These are phyloP conservation scores for Nanger granti DNA, from an alignment of 2,113 vertebrate genomes.

Conservation along the genomic window DNA sequence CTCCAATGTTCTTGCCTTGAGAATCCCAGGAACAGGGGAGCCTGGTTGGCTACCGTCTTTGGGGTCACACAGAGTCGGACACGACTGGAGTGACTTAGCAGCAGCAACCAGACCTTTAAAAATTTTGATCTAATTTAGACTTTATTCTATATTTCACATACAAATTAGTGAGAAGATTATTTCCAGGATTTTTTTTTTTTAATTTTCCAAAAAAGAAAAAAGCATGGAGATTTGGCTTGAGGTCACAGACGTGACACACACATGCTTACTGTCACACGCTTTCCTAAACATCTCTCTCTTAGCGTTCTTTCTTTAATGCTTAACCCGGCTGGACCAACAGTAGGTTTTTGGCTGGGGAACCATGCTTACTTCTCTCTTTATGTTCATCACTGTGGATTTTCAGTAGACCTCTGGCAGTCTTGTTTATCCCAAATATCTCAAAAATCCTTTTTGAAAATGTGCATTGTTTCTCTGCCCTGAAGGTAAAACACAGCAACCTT, in stretches of 20 bases:
- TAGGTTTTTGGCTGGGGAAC: neutral
- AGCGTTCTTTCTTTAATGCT: neutral
- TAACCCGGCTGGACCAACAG: no score
- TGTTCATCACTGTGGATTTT: slow-evolving; percentile 1
- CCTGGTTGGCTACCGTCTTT: no score
- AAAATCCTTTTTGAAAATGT: slow-evolving; percentile 23
- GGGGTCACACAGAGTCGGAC: no score
- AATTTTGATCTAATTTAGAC: neutral
- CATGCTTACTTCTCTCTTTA: neutral
- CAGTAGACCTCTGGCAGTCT: neutral
- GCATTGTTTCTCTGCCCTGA: neutral
- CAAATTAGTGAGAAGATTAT: neutral
- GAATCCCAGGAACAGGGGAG: no score
- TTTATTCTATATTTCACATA: neutral
- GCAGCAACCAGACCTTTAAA: neutral
- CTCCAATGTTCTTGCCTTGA: no score
- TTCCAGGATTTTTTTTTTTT: neutral
- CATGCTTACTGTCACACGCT: neutral
- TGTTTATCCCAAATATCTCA: neutral
- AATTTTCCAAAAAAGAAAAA: neutral
- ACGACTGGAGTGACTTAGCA: no score
- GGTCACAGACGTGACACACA: neutral
- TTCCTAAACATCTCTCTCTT: neutral
- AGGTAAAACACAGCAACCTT: slow-evolving; percentile 9
- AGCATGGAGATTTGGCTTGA: neutral